phyloP scores from a whole-genome alignment of 2,888 invertebrate species.

The Chrysotoxum bicinctum region DNA sequence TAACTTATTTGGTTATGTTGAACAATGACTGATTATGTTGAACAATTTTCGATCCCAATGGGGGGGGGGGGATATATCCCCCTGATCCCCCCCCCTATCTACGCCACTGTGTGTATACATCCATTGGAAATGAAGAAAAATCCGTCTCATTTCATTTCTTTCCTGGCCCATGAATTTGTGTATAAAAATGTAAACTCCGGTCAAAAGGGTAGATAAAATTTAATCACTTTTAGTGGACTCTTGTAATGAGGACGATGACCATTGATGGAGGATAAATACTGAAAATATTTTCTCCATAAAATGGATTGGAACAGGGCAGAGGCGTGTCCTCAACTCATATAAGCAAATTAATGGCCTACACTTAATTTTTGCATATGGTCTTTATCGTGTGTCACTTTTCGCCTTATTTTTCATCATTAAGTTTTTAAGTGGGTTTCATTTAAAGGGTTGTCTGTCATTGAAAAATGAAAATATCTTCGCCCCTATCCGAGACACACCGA shows the following conservation, averaged over 20 bases:
- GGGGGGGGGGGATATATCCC: too few relatives aligned
- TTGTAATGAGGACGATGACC: constrained; percentile 35
- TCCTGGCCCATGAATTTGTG: constrained; percentile 1
- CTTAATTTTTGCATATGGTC: constrained; percentile 12
- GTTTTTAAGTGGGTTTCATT: constrained; percentile 4
- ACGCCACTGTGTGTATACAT: not conserved
- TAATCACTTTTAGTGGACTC: constrained; percentile 23
- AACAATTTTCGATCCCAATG: too few relatives aligned
- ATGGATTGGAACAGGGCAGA: not conserved
- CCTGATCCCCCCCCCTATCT: too few relatives aligned
- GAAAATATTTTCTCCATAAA: not conserved
- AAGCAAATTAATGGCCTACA: constrained; percentile 6
- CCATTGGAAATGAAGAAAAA: not conserved
- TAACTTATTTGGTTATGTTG: too few relatives aligned
- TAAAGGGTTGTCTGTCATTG: constrained; percentile 11
- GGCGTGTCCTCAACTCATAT: not conserved
- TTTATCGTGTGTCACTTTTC: constrained; percentile 1
- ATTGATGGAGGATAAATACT: constrained; percentile 8
- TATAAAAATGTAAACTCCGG: constrained; percentile 7
- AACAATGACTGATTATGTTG: too few relatives aligned
- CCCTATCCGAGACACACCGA: constrained; percentile 10
- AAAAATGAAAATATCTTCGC: constrained; percentile 14
- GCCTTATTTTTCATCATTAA: not conserved
- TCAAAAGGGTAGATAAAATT: constrained; percentile 28
- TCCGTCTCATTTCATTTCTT: constrained; percentile 3